These are phyloP conservation scores for Spisula subtruncata DNA, from an alignment of 2,888 invertebrate genomes.

Conservation along the genomic window DNA sequence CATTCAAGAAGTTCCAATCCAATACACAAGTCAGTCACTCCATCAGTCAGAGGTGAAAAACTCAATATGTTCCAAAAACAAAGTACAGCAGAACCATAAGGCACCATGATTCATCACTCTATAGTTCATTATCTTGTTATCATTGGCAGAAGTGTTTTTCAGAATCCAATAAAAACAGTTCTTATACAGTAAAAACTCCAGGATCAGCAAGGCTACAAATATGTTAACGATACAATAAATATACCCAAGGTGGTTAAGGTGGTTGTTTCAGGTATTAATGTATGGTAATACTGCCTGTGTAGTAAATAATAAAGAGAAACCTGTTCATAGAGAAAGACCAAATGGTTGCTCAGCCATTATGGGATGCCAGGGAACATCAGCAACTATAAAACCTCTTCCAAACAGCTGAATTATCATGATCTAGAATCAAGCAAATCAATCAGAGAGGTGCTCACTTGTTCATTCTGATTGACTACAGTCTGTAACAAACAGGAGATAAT, in stretches of 20 bases:
- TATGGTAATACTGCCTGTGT: background rate
- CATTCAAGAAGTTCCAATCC: too few relatives aligned
- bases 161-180: conserved; percentile 11
- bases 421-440: background rate
- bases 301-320: background rate
- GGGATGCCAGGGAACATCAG: background rate
- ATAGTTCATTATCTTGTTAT: conserved; percentile 9
- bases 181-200: background rate
- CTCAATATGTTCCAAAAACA: background rate
- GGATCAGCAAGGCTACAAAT: background rate
- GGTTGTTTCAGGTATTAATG: background rate
- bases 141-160: background rate
- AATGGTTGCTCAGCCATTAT: background rate
- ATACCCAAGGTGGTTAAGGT: background rate
- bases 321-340: background rate
- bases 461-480: too few relatives aligned
- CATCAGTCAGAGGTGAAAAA: background rate
- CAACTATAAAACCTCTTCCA: too few relatives aligned
- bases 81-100: background rate
- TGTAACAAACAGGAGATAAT: too few relatives aligned
- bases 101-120: background rate
- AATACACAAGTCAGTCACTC: too few relatives aligned
- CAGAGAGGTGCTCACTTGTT: too few relatives aligned
- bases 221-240: conserved; percentile 10
- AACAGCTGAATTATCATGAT: background rate